Evolutionary conservation across 1,140 invertebrate species (phyloP).

Genomic region (Patella vulgata): DNA sequence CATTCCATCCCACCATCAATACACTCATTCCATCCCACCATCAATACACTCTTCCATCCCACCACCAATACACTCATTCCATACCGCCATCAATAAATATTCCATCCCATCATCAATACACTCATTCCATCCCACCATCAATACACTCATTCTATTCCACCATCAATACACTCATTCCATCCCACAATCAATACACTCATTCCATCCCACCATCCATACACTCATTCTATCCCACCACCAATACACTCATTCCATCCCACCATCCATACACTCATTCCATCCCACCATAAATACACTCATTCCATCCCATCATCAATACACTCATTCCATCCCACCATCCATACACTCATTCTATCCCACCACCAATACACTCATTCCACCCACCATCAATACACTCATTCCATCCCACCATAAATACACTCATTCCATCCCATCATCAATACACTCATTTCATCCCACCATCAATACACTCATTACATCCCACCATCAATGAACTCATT

Average conservation of each 20-base stretch:
- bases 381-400: constrained; percentile 11
- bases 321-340: constrained; percentile 7
- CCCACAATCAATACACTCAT: constrained; percentile 1
- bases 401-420: constrained; percentile 2
- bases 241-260: not conserved
- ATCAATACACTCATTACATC: constrained; percentile 9
- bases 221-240: constrained; percentile 12
- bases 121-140: not conserved
- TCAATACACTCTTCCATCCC: not conserved
- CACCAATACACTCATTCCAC: constrained; percentile 6
- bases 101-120: not conserved
- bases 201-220: constrained; percentile 2
- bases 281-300: constrained; percentile 1
- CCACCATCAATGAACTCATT: not conserved
- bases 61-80: not conserved
- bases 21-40: too few relatives aligned
- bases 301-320: not conserved
- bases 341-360: constrained; percentile 5
- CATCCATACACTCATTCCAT: constrained; percentile 14
- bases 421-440: not conserved
- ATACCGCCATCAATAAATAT: not conserved
- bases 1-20: too few relatives aligned
- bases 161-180: constrained; percentile 6
- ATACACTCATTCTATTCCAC: not conserved
- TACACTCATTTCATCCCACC: constrained; percentile 1